Conservation (phyloP, 2,888 invertebrate genomes). For the Standfussiana lucernea region DNA sequence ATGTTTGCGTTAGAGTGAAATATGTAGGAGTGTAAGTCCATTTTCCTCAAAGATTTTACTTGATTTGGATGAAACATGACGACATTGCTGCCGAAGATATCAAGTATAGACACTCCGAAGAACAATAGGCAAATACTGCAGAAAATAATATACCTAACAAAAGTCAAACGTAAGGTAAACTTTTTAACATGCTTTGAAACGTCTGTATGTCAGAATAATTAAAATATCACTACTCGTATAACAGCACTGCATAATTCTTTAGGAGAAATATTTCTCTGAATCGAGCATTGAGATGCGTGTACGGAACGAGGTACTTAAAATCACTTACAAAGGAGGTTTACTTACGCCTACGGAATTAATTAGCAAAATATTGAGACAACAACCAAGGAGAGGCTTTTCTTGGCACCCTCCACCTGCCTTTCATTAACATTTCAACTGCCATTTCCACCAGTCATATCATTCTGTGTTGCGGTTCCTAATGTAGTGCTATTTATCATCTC, state of each 20-base stretch:
- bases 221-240: too few species aligned
- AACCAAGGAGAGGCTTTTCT: slow-evolving; percentile 31
- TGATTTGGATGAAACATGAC: background rate
- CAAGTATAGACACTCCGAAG: background rate
- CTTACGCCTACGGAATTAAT: slow-evolving; percentile 50
- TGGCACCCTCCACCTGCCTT: slow-evolving; percentile 38
- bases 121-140: background rate
- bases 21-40: slow-evolving; percentile 27
- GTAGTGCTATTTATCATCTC: slow-evolving; percentile 35
- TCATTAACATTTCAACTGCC: slow-evolving; percentile 44
- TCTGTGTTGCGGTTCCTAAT: slow-evolving; percentile 34
- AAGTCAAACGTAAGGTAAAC: background rate
- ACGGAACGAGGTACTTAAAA: slow-evolving; percentile 38
- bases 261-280: slow-evolving; percentile 20
- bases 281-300: slow-evolving; percentile 11
- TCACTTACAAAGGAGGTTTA: slow-evolving; percentile 33
- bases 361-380: slow-evolving; percentile 41
- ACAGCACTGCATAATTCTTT: too few species aligned
- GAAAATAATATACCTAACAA: background rate
- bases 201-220: background rate
- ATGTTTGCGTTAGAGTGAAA: slow-evolving; percentile 35
- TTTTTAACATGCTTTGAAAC: background rate
- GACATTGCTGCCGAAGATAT: background rate
- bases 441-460: slow-evolving; percentile 32
- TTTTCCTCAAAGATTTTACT: slow-evolving; percentile 13